Base-by-base conservation (phyloP, 2,797 vertebrate species). In the Premnoplex brunnescens region DNA sequence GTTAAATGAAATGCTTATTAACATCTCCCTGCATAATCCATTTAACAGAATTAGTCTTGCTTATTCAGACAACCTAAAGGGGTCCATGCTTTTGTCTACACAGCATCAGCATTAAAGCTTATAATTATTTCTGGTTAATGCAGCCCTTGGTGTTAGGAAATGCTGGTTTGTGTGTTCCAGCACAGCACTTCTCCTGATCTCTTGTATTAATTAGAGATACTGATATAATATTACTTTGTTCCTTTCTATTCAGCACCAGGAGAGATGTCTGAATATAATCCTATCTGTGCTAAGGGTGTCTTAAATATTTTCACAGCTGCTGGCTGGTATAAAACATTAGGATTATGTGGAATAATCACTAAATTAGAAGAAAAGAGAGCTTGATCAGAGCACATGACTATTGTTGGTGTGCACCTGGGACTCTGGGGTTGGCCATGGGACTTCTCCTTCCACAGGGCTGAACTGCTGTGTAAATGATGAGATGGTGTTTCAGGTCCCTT, bases 131-230 rank as follows among this genome's bases (percentile, higher is more conserved):
- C 87, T 92, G 77, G 71, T 68, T 94, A 91, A 95, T 93, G 87
- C 85, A 72, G 87, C 56, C 85, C 89, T 92, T 4, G 78, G 76
- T 60, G 79, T 75, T 91, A 26, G 91, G 82, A 69, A 93, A 71
- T 36, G 95, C 59, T 80, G 93, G 78, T 68, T 93, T 69, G 72
- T 91, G 51, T 14, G 36, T 84, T 89, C 37, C 77, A 64, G 85
- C 74, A 28, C 43, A 21, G 92, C 77, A 68, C 91, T 93, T 80
- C 74, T 74, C 74, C 89, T 97, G 93, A 96, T 96, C 92, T 95
- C 88, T 24, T 93, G 89, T 82, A 90, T 93, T 96, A 96, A 97
- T 93, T 95, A 96, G 92, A 88, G 94, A 91, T 62, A 94, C 87
- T n/a, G 95, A 95, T 93, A 94, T 28, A 91, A 94, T 91, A 89